phyloP scores from a whole-genome alignment of 2,797 vertebrate genomes.

The Danio choprae region DNA sequence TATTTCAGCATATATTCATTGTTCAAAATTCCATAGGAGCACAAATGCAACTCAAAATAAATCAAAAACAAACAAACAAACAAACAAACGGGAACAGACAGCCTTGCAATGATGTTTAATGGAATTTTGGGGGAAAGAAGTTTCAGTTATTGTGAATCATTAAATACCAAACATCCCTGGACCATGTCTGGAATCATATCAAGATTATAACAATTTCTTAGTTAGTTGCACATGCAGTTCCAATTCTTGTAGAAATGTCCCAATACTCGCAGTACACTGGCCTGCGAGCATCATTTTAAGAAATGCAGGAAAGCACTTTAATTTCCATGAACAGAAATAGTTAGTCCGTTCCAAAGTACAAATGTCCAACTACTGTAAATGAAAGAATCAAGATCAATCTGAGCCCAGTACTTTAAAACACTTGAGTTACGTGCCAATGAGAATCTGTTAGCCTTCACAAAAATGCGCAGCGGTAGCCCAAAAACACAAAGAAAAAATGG shows the following conservation, averaged over 20 bases:
- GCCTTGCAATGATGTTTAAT: constrained; percentile 84
- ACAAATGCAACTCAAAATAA: constrained; percentile 66
- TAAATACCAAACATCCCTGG: constrained; percentile 74
- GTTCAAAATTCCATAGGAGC: constrained; percentile 67
- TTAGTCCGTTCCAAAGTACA: constrained; percentile 69
- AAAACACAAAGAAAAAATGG: constrained; percentile 43
- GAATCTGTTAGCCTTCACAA: constrained; percentile 67
- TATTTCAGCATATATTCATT: constrained; percentile 65
- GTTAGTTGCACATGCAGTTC: constrained; percentile 83
- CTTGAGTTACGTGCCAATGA: constrained; percentile 69
- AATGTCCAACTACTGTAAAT: constrained; percentile 69
- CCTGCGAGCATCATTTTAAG: constrained; percentile 62
- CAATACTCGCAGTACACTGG: constrained; percentile 68
- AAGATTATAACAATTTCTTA: constrained; percentile 72
- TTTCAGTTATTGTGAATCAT: constrained; percentile 73
- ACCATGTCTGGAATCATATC: constrained; percentile 70
- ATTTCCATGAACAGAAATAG: constrained; percentile 64
- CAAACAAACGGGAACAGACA: constrained; percentile 78
- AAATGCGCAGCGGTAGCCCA: constrained; percentile 29
- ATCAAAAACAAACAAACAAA: constrained; percentile 65
- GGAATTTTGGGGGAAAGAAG: constrained; percentile 79
- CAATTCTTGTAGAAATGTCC: constrained; percentile 73
- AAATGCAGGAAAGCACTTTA: constrained; percentile 59
- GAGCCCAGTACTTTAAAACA: constrained; percentile 74
- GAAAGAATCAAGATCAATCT: constrained; percentile 68